Evolutionary conservation across 1,140 invertebrate species (phyloP).

Genomic region (Delia radicum): DNA sequence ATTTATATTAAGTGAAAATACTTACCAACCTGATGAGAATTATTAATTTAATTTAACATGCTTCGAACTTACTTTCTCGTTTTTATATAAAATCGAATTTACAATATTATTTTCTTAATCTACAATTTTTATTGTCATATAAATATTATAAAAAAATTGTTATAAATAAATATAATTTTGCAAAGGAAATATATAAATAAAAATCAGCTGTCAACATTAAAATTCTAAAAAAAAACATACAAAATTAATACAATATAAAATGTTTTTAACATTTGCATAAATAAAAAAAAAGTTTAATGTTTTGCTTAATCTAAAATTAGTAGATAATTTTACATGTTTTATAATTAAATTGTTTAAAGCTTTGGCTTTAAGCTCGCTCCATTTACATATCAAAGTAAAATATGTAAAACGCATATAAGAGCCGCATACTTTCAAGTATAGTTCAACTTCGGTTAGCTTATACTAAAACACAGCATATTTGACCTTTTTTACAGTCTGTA

Average conservation of each 20-base stretch:
- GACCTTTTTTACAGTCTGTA: constrained; percentile 43
- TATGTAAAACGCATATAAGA: too few relatives aligned
- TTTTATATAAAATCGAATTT: not conserved
- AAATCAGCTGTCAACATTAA: not conserved
- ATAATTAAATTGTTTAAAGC: not conserved
- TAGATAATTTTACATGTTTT: not conserved
- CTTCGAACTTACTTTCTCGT: not conserved
- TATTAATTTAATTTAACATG: too few relatives aligned
- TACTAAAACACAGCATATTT: constrained; percentile 48
- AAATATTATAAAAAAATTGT: not conserved
- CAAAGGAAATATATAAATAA: not conserved
- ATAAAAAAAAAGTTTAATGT: not conserved
- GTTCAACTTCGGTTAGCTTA: not conserved
- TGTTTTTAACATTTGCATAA: not conserved
- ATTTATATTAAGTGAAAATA: too few relatives aligned
- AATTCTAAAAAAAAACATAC: not conserved
- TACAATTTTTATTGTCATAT: not conserved
- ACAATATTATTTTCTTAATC: not conserved
- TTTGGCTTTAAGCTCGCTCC: too few relatives aligned
- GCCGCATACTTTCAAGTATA: too few relatives aligned
- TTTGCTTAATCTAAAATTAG: not conserved
- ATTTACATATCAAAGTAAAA: too few relatives aligned
- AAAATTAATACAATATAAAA: not conserved
- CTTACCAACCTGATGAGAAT: not conserved
- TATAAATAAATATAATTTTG: not conserved